Percentiles rank a stretch among this genome's conserved stretches.
Evolutionary conservation across 2,888 invertebrate species (phyloP).

Genomic region (Agriotes lineatus): DNA sequence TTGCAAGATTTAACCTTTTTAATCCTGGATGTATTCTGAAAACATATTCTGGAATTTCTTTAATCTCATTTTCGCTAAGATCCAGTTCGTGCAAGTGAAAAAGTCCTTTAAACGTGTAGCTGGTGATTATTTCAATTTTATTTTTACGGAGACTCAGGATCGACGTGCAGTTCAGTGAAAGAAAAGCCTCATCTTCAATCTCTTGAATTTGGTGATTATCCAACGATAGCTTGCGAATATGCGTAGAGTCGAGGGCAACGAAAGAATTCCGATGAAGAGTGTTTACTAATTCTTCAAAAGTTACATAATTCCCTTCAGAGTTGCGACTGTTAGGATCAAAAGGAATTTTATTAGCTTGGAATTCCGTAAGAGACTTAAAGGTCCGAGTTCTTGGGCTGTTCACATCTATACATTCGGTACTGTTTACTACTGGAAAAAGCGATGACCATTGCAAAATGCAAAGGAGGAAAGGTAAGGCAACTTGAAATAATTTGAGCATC

Average conservation of each 20-base stretch:
- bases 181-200: conserved; percentile 56
- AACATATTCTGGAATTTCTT: conserved; percentile 38
- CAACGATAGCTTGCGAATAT: conserved; percentile 52
- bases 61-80: conserved; percentile 49
- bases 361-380: conserved; percentile 52
- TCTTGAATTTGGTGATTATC: conserved; percentile 50
- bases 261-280: conserved; percentile 54
- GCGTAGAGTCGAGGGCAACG: conserved; percentile 52
- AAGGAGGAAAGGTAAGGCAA: not conserved
- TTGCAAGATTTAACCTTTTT: conserved; percentile 45
- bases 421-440: conserved; percentile 6
- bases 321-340: conserved; percentile 48
- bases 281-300: conserved; percentile 44
- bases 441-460: not conserved
- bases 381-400: conserved; percentile 41
- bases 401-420: conserved; percentile 35
- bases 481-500: conserved; percentile 1
- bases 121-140: conserved; percentile 47
- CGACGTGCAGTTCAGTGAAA: conserved; percentile 53
- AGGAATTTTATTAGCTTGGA: conserved; percentile 52
- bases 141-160: conserved; percentile 55
- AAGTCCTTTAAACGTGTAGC: conserved; percentile 46
- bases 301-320: conserved; percentile 53
- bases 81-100: conserved; percentile 45
- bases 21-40: conserved; percentile 43